Evolutionary conservation across 2,797 vertebrate species (phyloP).

Genomic region (Etheostoma nigrum): DNA sequence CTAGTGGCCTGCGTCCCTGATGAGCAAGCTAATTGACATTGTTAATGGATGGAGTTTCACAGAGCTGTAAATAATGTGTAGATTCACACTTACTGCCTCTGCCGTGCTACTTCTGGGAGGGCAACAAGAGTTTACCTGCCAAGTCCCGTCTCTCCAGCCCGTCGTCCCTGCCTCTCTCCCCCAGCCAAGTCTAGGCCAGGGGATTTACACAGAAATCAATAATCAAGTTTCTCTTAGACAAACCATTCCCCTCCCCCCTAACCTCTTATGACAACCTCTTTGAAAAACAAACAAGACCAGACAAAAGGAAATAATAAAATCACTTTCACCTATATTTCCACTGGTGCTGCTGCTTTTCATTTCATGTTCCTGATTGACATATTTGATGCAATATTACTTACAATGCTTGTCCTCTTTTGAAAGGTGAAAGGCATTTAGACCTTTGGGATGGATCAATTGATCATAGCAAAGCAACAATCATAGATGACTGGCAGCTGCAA

Average conservation of each 20-base stretch:
- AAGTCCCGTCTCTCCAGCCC: conserved; percentile 64
- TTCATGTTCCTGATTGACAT: conserved; percentile 24
- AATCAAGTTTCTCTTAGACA: conserved; percentile 61
- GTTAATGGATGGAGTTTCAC: conserved; percentile 82
- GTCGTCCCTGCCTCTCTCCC: conserved; percentile 50
- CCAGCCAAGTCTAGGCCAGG: conserved; percentile 54
- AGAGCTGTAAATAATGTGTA: conserved; percentile 82
- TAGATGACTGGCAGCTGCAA: conserved; percentile 74
- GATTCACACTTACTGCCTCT: conserved; percentile 75
- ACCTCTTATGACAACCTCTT: conserved; percentile 43
- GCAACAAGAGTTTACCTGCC: conserved; percentile 78
- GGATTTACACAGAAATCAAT: conserved; percentile 82
- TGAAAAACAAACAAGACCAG: conserved; percentile 59
- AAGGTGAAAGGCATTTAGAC: conserved; percentile 63
- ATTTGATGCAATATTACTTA: conserved; percentile 35
- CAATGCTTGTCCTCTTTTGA: conserved; percentile 43
- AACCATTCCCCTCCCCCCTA: neutral
- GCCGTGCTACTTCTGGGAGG: conserved; percentile 72
- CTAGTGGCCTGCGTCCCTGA: conserved; percentile 73
- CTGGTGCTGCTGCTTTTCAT: conserved; percentile 18
- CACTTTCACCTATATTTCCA: conserved; percentile 17
- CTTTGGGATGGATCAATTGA: conserved; percentile 69
- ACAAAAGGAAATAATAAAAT: conserved; percentile 54
- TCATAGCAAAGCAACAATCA: conserved; percentile 65
- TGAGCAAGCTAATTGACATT: conserved; percentile 81